Base-by-base conservation (phyloP, 37 sponge, comb jelly and placozoan species). In the Hormiphora californensis region DNA sequence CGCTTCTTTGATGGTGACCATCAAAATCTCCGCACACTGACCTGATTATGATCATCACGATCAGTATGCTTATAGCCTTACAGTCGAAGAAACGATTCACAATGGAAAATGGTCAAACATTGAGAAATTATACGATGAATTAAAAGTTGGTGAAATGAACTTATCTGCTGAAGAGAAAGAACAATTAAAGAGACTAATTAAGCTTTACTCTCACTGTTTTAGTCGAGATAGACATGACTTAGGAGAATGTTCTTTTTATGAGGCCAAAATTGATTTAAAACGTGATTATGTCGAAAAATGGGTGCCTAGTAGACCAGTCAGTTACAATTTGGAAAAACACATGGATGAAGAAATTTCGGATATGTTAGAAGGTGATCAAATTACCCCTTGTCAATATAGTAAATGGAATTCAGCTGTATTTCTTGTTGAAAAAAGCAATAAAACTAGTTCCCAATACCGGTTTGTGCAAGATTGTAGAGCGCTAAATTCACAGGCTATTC, bases 381-480 rank as follows among this genome's bases (percentile, higher is more conserved):
- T 33, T 17, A 57, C 61, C 5, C 32, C 19, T 4, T 34, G 37
- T 33, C 67, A 35, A 21, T 57, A 23, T n/a, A 57, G 61, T 57
- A n/a, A 25, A n/a, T 57, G 61, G 61, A 57, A 57, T 17, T 25
- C 27, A n/a, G 22, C 22, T n/a, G 61, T 57, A 23, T 57, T n/a
- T n/a, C 22, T 57, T n/a, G 61, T 57, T 25, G 27, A 7, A 57
- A 57, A 57, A n/a, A n/a, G 27, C 11, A 57, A 57, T n/a, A 57
- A 11, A 59, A 27, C 25, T 27, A 5, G 22, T 23, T 11, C 67
- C 11, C 34, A 65, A 28, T 65, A 34, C 67, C 32, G 67, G 35
- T 65, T 65, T 65, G 67, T 65, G 17, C 67, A 65, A 19, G 67
- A 65, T 17, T 35, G 37, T 11, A 65, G 67, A 65, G 67, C 67